Conservation (phyloP, 2,888 invertebrate species). For the Metacarcinus magister region DNA sequence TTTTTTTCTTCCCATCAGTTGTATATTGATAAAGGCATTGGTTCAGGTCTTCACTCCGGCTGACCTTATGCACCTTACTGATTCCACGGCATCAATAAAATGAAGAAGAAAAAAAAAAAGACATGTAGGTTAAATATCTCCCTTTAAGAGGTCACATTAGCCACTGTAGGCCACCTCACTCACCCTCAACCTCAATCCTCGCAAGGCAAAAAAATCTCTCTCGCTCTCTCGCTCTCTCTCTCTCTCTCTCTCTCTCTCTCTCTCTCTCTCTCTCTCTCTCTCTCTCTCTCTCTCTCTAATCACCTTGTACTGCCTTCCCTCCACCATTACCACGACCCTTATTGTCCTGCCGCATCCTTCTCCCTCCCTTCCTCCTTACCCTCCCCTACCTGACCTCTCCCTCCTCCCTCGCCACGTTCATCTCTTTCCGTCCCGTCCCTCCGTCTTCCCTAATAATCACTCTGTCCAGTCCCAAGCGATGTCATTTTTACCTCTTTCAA, state of each 20-base stretch:
- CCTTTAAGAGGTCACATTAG: not conserved
- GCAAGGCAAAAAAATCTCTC: no score
- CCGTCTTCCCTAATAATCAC: not conserved
- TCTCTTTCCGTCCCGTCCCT: not conserved
- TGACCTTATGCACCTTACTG: no score
- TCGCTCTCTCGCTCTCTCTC: no score
- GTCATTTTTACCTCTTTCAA: slow-evolving; percentile 27
- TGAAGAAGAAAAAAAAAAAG: no score
- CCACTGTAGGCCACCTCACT: not conserved
- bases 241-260: slow-evolving; percentile 19
- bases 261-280: slow-evolving; percentile 3
- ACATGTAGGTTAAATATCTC: not conserved
- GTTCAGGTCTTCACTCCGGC: not conserved
- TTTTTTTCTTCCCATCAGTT: no score
- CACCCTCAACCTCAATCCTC: not conserved
- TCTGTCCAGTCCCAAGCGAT: not conserved
- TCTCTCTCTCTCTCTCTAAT: slow-evolving; percentile 37
- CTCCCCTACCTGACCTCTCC: not conserved
- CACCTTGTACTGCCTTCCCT: slow-evolving; percentile 8
- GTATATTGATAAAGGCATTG: not conserved
- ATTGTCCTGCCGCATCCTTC: not conserved
- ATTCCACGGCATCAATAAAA: no score
- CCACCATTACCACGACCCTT: slow-evolving; percentile 33
- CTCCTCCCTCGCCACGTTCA: not conserved
- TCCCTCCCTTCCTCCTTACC: not conserved